These are phyloP conservation scores for Sycophila sp. DNA, from an alignment of 1,140 invertebrate genomes.

Conservation along the genomic window DNA sequence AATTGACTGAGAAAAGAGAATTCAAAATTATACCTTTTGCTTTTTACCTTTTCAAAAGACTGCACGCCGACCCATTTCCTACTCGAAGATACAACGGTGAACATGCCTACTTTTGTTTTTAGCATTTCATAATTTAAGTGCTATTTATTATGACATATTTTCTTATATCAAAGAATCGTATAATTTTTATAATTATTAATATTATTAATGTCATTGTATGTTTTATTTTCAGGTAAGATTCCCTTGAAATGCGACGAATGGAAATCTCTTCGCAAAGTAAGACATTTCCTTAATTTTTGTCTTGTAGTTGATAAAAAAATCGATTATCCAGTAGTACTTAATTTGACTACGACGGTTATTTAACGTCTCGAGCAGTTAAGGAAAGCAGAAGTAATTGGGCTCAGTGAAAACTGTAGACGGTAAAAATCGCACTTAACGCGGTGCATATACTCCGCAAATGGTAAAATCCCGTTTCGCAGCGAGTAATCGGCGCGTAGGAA, in stretches of 20 bases:
- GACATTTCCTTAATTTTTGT: too few species aligned
- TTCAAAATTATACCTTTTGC: neutral
- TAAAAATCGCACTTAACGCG: neutral
- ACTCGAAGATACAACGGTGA: too few species aligned
- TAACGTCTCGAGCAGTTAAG: neutral
- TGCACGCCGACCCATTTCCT: neutral
- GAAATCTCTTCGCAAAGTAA: too few species aligned
- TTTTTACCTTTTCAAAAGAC: too few species aligned
- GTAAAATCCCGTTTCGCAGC: constrained; percentile 22
- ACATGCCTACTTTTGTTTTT: neutral
- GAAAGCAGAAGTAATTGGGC: neutral
- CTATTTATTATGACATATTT: too few species aligned
- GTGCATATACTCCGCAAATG: constrained; percentile 17
- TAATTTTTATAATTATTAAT: too few species aligned
- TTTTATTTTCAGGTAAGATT: neutral
- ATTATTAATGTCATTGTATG: too few species aligned
- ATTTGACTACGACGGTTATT: too few species aligned
- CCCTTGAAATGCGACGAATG: too few species aligned
- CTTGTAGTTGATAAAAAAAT: too few species aligned
- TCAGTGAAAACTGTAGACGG: neutral
- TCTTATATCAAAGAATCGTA: neutral
- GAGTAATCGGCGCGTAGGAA: neutral
- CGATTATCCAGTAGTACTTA: too few species aligned
- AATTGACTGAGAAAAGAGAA: neutral
- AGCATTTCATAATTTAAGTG: neutral